Evolutionary conservation across 1,140 invertebrate genomes (phyloP).

Genomic region (Drosophila guanche): DNA sequence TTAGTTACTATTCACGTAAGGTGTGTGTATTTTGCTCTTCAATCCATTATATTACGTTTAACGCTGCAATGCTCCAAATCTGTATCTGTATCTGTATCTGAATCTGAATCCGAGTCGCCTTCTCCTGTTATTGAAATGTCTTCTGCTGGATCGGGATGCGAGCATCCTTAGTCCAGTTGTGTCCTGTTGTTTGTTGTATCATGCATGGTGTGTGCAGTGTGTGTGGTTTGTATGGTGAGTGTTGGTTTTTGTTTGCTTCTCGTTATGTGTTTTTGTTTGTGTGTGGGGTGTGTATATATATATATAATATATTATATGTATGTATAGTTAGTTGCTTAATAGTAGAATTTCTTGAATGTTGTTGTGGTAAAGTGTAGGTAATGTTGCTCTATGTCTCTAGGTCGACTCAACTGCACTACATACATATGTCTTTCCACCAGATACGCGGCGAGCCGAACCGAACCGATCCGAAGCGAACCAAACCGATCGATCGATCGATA

Average conservation of each 20-base stretch:
- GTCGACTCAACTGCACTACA: slow-evolving; percentile 76
- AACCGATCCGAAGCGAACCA: background rate
- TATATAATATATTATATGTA: slow-evolving; percentile 81
- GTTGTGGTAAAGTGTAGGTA: slow-evolving; percentile 82
- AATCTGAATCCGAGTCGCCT: slow-evolving; percentile 29
- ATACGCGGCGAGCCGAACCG: slow-evolving; percentile 46
- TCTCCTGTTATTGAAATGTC: slow-evolving; percentile 51
- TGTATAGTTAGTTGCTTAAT: slow-evolving; percentile 81
- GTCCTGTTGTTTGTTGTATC: slow-evolving; percentile 25
- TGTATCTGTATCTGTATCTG: slow-evolving; percentile 25
- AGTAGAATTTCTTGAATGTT: slow-evolving; percentile 81
- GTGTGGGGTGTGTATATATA: slow-evolving; percentile 61
- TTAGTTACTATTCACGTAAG: slow-evolving; percentile 56
- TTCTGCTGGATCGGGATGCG: slow-evolving; percentile 36
- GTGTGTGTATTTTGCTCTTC: slow-evolving; percentile 50
- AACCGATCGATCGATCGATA: too few species aligned
- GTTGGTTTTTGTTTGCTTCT: slow-evolving; percentile 43
- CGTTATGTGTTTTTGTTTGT: slow-evolving; percentile 54
- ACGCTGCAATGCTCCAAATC: slow-evolving; percentile 51
- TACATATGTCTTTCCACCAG: slow-evolving; percentile 81
- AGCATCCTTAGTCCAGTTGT: slow-evolving; percentile 30
- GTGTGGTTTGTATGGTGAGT: slow-evolving; percentile 32
- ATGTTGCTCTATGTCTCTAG: slow-evolving; percentile 74
- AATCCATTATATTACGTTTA: slow-evolving; percentile 52
- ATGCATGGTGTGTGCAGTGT: slow-evolving; percentile 15